Conservation (phyloP, 2,888 invertebrate species). For the Drosophila kambysellisi region DNA sequence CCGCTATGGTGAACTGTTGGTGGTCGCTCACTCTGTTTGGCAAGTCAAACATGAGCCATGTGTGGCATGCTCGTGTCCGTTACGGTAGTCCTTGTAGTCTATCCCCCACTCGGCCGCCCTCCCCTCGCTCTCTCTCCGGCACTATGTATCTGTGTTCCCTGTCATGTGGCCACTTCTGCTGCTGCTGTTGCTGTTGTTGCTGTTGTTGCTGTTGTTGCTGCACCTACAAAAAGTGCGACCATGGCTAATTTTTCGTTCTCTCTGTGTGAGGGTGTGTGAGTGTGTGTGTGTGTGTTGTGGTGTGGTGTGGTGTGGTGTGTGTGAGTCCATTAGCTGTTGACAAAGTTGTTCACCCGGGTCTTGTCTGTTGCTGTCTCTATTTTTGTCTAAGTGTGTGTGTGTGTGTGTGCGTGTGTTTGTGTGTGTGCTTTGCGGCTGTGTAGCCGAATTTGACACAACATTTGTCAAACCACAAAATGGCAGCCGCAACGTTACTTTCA, state of each 20-base stretch:
- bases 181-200: conserved; percentile 45
- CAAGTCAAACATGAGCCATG: conserved; percentile 73
- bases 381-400: conserved; percentile 10
- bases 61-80: conserved; percentile 51
- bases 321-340: conserved; percentile 80
- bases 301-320: conserved; percentile 32
- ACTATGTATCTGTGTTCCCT: conserved; percentile 25
- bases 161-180: conserved; percentile 60
- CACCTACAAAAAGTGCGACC: conserved; percentile 68
- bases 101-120: not conserved
- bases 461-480: conserved; percentile 81
- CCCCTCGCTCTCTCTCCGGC: not conserved
- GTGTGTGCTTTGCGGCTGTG: conserved; percentile 66
- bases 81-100: conserved; percentile 37
- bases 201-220: conserved; percentile 43
- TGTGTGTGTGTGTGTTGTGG: conserved; percentile 29
- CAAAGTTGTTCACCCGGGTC: conserved; percentile 69
- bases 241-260: conserved; percentile 70
- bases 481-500: conserved; percentile 80
- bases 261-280: conserved; percentile 45
- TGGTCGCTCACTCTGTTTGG: conserved; percentile 56
- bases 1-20: conserved; percentile 65
- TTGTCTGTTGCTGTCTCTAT: conserved; percentile 32
- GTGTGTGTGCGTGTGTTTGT: conserved; percentile 29
- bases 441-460: conserved; percentile 80